Conservation (phyloP, 2,797 vertebrate genomes). For the Tenualosa ilisha region DNA sequence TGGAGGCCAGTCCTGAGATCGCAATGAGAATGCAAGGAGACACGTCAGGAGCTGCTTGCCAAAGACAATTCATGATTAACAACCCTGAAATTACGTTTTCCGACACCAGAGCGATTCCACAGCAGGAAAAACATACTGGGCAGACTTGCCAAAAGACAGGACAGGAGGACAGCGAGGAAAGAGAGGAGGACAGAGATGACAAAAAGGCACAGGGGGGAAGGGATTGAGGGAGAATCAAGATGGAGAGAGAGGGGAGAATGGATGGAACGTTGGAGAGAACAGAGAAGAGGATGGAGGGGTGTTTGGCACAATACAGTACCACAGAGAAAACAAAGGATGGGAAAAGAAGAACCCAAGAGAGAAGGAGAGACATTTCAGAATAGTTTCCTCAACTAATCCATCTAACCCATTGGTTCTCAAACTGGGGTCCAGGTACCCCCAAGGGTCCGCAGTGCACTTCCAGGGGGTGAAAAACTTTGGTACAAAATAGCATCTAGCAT, state of each 20-base stretch:
- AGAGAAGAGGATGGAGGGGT: neutral
- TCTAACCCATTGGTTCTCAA: too few species aligned
- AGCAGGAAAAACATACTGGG: neutral
- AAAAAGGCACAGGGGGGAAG: neutral
- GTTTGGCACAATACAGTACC: too few species aligned
- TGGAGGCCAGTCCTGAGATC: neutral
- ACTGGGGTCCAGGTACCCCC: too few species aligned
- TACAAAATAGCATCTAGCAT: too few species aligned
- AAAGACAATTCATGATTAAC: slow-evolving; percentile 21
- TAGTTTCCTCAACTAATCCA: too few species aligned
- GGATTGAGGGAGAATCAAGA: neutral
- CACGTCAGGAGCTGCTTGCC: neutral
- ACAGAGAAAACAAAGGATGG: too few species aligned
- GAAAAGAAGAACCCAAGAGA: neutral
- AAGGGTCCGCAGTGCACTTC: too few species aligned
- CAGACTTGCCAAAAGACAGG: neutral
- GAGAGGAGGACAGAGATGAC: neutral
- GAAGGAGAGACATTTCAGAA: neutral
- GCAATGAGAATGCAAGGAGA: slow-evolving; percentile 13
- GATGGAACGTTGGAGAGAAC: neutral
- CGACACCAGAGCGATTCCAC: neutral
- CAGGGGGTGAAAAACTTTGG: too few species aligned
- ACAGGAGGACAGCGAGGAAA: neutral
- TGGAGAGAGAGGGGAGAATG: neutral
- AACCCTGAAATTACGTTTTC: slow-evolving; percentile 18